These are phyloP conservation scores for Sphaerophoria taeniata DNA, from an alignment of 2,888 invertebrate genomes.

Conservation along the genomic window DNA sequence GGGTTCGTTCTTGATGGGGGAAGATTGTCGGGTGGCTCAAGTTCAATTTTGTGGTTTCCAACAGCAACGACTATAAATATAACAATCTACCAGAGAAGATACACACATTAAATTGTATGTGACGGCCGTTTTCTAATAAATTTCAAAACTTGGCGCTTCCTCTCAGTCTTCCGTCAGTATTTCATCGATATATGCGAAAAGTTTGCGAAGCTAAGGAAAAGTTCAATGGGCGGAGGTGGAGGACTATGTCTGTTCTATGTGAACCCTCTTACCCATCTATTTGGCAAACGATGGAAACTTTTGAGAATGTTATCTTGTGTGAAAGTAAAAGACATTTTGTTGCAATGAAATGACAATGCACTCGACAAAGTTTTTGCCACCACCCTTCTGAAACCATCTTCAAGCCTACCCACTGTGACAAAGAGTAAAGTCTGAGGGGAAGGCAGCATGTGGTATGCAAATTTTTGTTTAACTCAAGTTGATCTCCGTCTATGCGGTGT, in stretches of 20 bases:
- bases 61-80: conserved; percentile 7
- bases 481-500: conserved; percentile 6
- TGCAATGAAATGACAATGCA: conserved; percentile 46
- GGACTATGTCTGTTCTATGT: neutral
- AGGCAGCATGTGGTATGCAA: neutral
- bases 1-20: neutral
- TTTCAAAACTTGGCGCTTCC: conserved; percentile 30
- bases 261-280: neutral
- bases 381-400: neutral
- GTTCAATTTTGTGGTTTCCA: conserved; percentile 42
- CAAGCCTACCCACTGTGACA: neutral
- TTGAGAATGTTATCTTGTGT: conserved; percentile 39
- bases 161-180: neutral
- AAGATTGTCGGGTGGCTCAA: neutral
- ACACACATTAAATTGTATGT: conserved; percentile 33
- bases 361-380: conserved; percentile 22
- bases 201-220: conserved; percentile 6
- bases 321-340: conserved; percentile 46
- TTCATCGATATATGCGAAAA: conserved; percentile 31
- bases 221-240: neutral
- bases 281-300: conserved; percentile 32
- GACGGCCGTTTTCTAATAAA: conserved; percentile 32
- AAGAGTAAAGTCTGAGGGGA: neutral
- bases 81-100: conserved; percentile 6
- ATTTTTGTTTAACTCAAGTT: conserved; percentile 22